phyloP scores from a whole-genome alignment of 2,888 invertebrate species.

The Xanthorhoe designata region DNA sequence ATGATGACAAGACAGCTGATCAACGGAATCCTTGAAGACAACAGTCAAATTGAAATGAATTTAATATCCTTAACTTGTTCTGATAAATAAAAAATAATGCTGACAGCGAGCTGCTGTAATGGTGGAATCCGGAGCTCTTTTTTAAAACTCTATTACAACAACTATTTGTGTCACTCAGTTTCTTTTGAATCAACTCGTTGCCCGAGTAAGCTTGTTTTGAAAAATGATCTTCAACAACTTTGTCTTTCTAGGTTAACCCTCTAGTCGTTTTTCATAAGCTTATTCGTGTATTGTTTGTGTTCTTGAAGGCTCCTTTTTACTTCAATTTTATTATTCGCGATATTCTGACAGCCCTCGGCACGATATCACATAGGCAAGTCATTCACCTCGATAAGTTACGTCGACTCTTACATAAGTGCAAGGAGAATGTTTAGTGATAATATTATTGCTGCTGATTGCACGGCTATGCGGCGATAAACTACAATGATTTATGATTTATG shows the following conservation, averaged over 20 bases:
- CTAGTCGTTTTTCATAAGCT: not conserved
- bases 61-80: too few relatives aligned
- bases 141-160: too few relatives aligned
- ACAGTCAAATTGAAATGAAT: too few relatives aligned
- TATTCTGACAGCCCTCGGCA: slow-evolving; percentile 17
- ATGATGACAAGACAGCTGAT: too few relatives aligned
- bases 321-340: slow-evolving; percentile 4
- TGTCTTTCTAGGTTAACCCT: not conserved
- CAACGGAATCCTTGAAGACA: too few relatives aligned
- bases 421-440: slow-evolving; percentile 35
- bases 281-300: not conserved
- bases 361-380: slow-evolving; percentile 33
- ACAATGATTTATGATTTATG: slow-evolving; percentile 19
- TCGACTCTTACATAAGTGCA: slow-evolving; percentile 37
- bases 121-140: too few relatives aligned
- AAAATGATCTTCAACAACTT: not conserved
- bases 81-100: too few relatives aligned
- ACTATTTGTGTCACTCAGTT: too few relatives aligned
- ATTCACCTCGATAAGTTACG: slow-evolving; percentile 37
- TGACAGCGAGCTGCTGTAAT: too few relatives aligned
- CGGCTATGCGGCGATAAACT: slow-evolving; percentile 17
- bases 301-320: not conserved
- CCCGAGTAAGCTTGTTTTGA: not conserved
- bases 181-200: too few relatives aligned
- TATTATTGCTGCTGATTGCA: slow-evolving; percentile 31